Base-by-base conservation (phyloP, 2,797 vertebrate species). In the Sorex maritimensis region DNA sequence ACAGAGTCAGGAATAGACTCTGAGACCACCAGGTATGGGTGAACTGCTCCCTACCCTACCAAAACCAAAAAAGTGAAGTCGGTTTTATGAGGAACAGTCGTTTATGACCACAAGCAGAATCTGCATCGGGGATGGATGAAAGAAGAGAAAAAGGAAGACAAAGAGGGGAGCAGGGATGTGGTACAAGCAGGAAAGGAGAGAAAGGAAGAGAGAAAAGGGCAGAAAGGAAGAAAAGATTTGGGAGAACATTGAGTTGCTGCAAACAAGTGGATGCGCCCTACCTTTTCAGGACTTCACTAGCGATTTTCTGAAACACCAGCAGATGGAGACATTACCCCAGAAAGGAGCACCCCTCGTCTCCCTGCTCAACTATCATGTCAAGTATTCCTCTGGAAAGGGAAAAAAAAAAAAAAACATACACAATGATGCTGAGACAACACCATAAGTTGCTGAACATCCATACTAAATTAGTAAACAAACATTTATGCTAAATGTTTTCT, bases 301-400 rank as follows among this genome's bases (percentile, higher is more conserved):
- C 11, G 23, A 93, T 96, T 93, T 46, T 19, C 81, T 5, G 10
- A 89, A 86, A 15, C 4, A 69, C 95, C 96, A 96, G 96, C 89
- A 97, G 96, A 91, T 93, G 95, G 95, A 14, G 89, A 49, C 87
- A 52, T 92, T 87, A 86, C 13, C 74, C 71, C 46, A 71, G 55
- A 97, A 93, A 93, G 8, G 34, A 67, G 21, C 55, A 49, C n/a
- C 41, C 41, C 41, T 10, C 65, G 21, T 24, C n/a, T 26, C 13
- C 6, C 13, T 5, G 3, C 65, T 14, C 14, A 13, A 63, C 61
- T 24, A 8, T 65, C 19, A 23, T 21, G 24, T 23, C 61, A 65
- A 65, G 61, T 23, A 21, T 65, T 65, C 4, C 52, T 15, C 52
- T 55, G 41, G 41, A 44, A 44, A 44, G 41, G 41, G 4, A 44